Evolutionary conservation across 1,140 invertebrate species (phyloP).

Genomic region (Pseudomyrmex dendroicus): DNA sequence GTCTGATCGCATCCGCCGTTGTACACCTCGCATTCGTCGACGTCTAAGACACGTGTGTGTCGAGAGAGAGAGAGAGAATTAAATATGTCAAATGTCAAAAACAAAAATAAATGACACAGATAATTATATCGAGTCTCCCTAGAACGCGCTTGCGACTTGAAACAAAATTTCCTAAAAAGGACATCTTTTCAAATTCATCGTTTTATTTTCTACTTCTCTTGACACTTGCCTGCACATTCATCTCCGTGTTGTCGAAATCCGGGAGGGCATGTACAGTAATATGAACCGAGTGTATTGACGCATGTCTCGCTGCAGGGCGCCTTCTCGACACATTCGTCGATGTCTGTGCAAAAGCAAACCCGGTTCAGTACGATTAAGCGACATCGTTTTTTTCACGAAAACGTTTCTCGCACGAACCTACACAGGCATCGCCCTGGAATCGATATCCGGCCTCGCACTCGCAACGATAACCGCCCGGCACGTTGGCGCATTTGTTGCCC

Average conservation of each 20-base stretch:
- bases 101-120: no score
- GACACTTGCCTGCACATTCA: conserved; percentile 84
- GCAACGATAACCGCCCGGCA: conserved; percentile 92
- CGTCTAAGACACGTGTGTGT: conserved; percentile 82
- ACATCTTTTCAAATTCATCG: no score
- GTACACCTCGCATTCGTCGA: conserved; percentile 87
- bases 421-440: conserved; percentile 86
- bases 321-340: conserved; percentile 88
- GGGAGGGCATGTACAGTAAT: conserved; percentile 88
- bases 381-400: conserved; percentile 38
- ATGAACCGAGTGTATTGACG: conserved; percentile 86
- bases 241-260: conserved; percentile 84
- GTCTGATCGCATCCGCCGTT: conserved; percentile 83
- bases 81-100: no score
- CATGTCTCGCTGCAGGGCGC: conserved; percentile 83
- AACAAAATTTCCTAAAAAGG: no score
- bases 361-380: conserved; percentile 39
- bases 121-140: no score
- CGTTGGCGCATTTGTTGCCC: conserved; percentile 91
- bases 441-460: conserved; percentile 91
- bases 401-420: conserved; percentile 84
- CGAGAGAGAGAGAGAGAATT: no score
- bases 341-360: conserved; percentile 82
- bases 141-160: no score
- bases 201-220: neutral